Evolutionary conservation across 2,797 vertebrate species (phyloP), one percentile per base, ranked within the genome.

Genomic region (Otus scops): DNA sequence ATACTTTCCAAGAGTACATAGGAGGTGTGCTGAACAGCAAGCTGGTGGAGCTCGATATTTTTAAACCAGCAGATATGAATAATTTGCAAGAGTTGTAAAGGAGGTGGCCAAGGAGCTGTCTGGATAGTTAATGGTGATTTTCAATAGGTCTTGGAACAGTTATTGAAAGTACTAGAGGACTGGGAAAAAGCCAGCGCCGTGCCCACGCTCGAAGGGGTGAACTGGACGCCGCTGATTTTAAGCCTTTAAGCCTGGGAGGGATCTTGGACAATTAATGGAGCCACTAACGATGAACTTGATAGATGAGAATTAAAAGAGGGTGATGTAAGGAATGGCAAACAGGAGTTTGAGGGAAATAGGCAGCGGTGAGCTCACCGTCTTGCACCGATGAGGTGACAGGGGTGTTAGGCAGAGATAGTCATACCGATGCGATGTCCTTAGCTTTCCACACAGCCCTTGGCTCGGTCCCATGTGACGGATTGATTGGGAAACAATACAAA

Each of bases 181-280:
- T 64, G 87, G 70, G 89, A 19, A 60, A 41, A 57, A 61, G 47
- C 70, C 93, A 89, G 81, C 1, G 4, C 65, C 2, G 2, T 16
- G 2, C 56, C 73, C 80, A 51, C 1, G 1, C 59, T 13, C 7
- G 11, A 7, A 64, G 24, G 57, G 63, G 22, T 16, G 68, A 68
- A 10, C 6, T 13, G 38, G 34, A 16, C 20, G 1, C 5, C 0
- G 3, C 0, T 0, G 10, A 22, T 21, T 51, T 30, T 14, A 67
- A 68, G 68, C 3, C 8, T 39, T 64, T 32, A 9, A 47, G 47
- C 43, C 48, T 43, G 67, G 26, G 59, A 76, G 11, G 54, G 53
- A 65, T 36, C 63, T 41, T 3, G 28, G 30, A 11, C 17, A 67
- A 23, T 82, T 24, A 19, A 30, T 18, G 30, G 56, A 39, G 34